Evolutionary conservation across 2,113 vertebrate species (phyloP), one percentile per base, ranked within the genome.

Genomic region (Chaetorhynchus papuensis): DNA sequence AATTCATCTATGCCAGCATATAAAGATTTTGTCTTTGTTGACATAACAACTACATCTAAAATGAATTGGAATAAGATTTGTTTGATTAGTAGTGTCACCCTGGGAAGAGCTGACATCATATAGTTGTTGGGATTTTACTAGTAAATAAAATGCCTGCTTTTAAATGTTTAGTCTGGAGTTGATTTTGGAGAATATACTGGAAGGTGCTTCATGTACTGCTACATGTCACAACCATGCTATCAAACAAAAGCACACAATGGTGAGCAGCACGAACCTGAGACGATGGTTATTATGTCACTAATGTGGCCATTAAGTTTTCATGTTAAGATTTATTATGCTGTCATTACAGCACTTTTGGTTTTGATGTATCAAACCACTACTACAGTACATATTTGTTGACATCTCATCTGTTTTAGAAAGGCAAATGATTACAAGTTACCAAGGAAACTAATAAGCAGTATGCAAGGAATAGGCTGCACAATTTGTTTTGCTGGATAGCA

Each of bases 351-450:
- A 78, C 92, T 97, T 97, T 97, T 92, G 70, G 83, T 96, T 91
- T 86, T 96, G 91, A 97, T 97, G 91, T 95, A 97, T 97, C 97
- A 96, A 97, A 77, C 93, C 80, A 76, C 93, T 96, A 94, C 93
- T 96, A 90, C 39, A 74, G 69, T 93, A 65, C 90, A 87, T 96
- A 97, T 97, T 97, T 98, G 97, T 97, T 98, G 97, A 96, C 96
- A 97, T 97, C 95, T 97, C 97, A 96, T 97, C 97, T 97, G 94
- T 97, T 98, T 97, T 95, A 95, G 87, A 85, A 97, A 97, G 96
- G 97, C 89, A 97, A 98, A 96, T 91, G 95, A 97, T 98, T 97
- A 96, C 87, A 86, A 72, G 95, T 98, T 98, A 95, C 97, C 97
- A 97, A 96, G 97, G 98, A 97, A 95, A 98, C 97, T 96, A 97